Conservation (phyloP, 2,888 invertebrate species). For the Linnaemya tessellans region DNA sequence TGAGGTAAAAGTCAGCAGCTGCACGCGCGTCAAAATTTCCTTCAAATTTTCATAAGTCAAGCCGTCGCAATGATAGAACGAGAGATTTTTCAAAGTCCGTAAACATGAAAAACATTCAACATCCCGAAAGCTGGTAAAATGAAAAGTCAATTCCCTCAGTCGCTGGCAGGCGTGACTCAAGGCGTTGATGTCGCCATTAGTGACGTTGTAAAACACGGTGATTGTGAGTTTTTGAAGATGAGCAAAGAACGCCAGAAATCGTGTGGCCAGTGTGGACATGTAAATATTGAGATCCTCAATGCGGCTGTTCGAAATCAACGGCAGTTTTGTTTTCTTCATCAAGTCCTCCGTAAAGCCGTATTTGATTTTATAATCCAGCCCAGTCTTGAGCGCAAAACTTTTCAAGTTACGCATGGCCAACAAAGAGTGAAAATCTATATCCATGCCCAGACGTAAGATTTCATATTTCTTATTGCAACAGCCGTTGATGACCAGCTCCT, state of each 20-base stretch:
- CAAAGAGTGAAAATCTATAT: conserved; percentile 10
- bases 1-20: conserved; percentile 35
- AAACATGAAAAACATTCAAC: conserved; percentile 9
- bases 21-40: conserved; percentile 29
- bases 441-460: background rate
- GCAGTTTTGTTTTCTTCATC: background rate
- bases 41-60: conserved; percentile 49
- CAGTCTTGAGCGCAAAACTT: conserved; percentile 28
- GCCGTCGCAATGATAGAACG: conserved; percentile 38
- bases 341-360: background rate
- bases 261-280: background rate
- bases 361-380: conserved; percentile 7
- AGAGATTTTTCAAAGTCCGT: conserved; percentile 15
- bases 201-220: background rate
- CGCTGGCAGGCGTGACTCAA: conserved; percentile 5
- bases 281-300: conserved; percentile 38
- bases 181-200: background rate
- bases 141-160: conserved; percentile 19
- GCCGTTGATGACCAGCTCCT: conserved; percentile 9
- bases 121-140: conserved; percentile 21
- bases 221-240: conserved; percentile 11
- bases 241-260: conserved; percentile 12
- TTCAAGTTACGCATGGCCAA: conserved; percentile 29
- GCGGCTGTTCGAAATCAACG: background rate
- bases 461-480: conserved; percentile 48